Evolutionary conservation across 2,797 vertebrate species (phyloP).

Genomic region (Sebastes dallii): DNA sequence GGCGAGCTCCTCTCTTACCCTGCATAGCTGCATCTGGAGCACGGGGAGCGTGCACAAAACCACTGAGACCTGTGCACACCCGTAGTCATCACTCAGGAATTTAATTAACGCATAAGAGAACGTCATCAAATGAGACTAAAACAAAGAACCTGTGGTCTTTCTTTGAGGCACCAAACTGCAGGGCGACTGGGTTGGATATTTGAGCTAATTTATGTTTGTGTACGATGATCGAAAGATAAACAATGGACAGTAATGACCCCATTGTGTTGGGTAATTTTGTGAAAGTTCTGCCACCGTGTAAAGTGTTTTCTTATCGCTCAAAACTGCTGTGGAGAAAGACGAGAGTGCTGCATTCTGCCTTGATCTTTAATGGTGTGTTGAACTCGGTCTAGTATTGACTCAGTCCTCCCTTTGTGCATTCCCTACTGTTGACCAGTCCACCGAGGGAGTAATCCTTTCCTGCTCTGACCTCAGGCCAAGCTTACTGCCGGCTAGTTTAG

Average conservation of each 20-base stretch:
- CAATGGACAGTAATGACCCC: not conserved
- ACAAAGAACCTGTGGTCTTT: slow-evolving; percentile 53
- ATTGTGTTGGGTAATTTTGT: not conserved
- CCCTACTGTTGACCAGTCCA: slow-evolving; percentile 72
- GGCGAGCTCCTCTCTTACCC: slow-evolving; percentile 14
- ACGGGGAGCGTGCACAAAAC: slow-evolving; percentile 53
- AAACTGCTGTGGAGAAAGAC: slow-evolving; percentile 37
- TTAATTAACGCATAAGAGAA: slow-evolving; percentile 77
- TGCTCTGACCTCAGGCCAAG: slow-evolving; percentile 77
- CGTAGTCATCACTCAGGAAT: slow-evolving; percentile 78
- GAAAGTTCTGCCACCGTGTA: slow-evolving; percentile 5
- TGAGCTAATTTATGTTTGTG: slow-evolving; percentile 11
- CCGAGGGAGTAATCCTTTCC: slow-evolving; percentile 76
- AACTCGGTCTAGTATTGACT: slow-evolving; percentile 74
- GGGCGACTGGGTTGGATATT: slow-evolving; percentile 12
- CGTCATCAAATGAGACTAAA: slow-evolving; percentile 60
- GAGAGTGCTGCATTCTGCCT: slow-evolving; percentile 55
- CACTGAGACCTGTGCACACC: slow-evolving; percentile 63
- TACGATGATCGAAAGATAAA: slow-evolving; percentile 8
- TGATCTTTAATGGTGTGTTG: slow-evolving; percentile 71
- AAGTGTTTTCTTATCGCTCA: slow-evolving; percentile 20
- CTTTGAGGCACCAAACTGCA: slow-evolving; percentile 1
- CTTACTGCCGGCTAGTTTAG: slow-evolving; percentile 76
- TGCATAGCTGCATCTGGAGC: slow-evolving; percentile 63
- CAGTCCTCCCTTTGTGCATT: slow-evolving; percentile 67